phyloP scores from a whole-genome alignment of 2,113 vertebrate species.

The Colaptes auratus region DNA sequence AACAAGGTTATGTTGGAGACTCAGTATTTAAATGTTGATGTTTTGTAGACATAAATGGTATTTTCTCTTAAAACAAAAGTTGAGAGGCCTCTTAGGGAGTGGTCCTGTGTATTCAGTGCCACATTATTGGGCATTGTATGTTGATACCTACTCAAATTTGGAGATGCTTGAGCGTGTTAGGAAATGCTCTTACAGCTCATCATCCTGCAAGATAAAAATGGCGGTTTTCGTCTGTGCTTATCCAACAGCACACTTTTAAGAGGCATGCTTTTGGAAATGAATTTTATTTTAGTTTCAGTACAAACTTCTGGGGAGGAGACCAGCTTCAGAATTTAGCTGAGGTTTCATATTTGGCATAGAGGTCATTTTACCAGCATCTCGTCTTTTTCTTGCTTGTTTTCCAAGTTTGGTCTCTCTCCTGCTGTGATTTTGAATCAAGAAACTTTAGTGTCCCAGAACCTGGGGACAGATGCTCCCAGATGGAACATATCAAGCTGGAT shows the following conservation, averaged over 20 bases:
- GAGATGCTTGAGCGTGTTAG: not conserved
- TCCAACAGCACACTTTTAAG: not conserved
- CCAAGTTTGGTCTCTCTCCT: not conserved
- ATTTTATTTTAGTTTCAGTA: not conserved
- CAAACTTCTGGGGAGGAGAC: not conserved
- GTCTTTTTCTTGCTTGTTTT: not conserved
- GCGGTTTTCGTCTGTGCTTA: not conserved
- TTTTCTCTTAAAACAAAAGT: not conserved
- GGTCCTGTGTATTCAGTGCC: not conserved
- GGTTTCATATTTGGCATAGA: rapidly evolving
- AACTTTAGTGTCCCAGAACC: not conserved
- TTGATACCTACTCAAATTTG: rapidly evolving
- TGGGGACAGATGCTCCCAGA: not conserved
- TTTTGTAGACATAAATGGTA: not conserved
- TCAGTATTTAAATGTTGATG: not conserved
- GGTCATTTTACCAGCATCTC: not conserved
- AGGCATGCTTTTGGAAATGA: not conserved
- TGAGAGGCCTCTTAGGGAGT: not conserved
- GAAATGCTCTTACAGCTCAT: not conserved
- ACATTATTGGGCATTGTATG: not conserved
- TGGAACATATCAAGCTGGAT: not conserved
- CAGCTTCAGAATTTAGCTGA: not conserved
- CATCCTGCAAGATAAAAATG: not conserved
- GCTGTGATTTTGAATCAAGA: not conserved
- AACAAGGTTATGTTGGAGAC: not conserved